phyloP scores from a whole-genome alignment of 2,797 vertebrate genomes.

The Lacerta agilis region DNA sequence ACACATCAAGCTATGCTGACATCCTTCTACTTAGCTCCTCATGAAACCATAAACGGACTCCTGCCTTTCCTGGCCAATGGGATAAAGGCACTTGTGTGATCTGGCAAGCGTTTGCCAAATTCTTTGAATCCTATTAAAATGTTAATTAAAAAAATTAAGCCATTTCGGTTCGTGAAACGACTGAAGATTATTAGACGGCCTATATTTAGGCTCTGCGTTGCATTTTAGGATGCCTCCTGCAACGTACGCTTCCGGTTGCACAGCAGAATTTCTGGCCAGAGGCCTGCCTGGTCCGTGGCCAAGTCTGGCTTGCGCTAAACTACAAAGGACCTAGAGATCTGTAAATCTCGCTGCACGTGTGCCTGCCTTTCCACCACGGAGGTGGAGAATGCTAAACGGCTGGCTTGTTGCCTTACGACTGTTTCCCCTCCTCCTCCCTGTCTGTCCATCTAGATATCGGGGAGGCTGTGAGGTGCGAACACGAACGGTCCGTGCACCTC shows the following conservation, averaged over 20 bases:
- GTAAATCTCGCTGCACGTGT: accelerated
- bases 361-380: background rate
- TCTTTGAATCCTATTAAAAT: background rate
- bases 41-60: background rate
- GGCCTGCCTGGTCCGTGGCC: background rate
- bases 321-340: accelerated
- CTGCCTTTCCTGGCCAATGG: background rate
- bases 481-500: conserved; percentile 91
- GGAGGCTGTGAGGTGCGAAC: conserved; percentile 91
- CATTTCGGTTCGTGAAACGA: background rate
- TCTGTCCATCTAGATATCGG: conserved; percentile 81
- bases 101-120: background rate
- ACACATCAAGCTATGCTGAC: accelerated
- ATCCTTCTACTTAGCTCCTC: background rate
- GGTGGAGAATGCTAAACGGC: background rate
- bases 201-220: background rate
- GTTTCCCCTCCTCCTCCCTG: too few relatives aligned
- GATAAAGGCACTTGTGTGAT: background rate
- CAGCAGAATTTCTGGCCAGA: background rate
- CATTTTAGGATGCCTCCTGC: background rate
- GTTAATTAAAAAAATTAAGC: background rate
- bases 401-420: background rate
- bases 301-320: accelerated
- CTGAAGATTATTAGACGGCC: background rate
- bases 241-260: background rate